Percentiles rank a stretch among this genome's conserved stretches.
Conservation (phyloP, 1,140 invertebrate genomes). For the Drosophila littoralis region DNA sequence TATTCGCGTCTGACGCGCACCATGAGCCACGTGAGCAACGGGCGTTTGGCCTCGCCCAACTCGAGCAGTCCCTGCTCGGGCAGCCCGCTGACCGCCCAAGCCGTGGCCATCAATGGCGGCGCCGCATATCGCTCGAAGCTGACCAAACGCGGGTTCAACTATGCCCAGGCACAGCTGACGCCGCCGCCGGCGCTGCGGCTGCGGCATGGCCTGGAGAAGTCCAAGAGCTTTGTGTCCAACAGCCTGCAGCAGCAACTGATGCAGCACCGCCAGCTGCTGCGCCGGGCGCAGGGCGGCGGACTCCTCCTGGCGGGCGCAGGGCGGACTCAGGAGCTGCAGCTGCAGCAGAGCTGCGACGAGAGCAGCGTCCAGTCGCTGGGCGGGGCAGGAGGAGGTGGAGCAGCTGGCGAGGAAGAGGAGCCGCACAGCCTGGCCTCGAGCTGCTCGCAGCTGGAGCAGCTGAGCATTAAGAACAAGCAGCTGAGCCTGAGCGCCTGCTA, state of each 20-base stretch:
- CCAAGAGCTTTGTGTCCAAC: constrained; percentile 79
- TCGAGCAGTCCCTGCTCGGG: constrained; percentile 59
- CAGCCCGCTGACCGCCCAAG: constrained; percentile 65
- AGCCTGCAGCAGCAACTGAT: constrained; percentile 70
- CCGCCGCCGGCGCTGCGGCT: constrained; percentile 51
- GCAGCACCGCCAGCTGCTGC: constrained; percentile 58
- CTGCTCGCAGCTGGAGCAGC: constrained; percentile 49
- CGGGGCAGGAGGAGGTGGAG: constrained; percentile 14
- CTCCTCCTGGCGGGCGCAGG: constrained; percentile 18
- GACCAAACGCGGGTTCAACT: constrained; percentile 85
- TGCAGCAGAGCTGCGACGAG: constrained; percentile 68
- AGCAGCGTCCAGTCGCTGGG: constrained; percentile 48
- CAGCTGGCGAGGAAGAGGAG: constrained; percentile 60
- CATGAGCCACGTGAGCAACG: constrained; percentile 52
- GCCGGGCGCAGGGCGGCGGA: too few relatives aligned
- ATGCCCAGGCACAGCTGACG: constrained; percentile 74
- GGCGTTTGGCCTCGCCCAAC: constrained; percentile 50
- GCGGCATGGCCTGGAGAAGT: constrained; percentile 74
- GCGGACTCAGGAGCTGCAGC: constrained; percentile 21
- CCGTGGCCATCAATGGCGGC: constrained; percentile 59
- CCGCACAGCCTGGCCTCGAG: constrained; percentile 31
- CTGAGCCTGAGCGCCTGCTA: constrained; percentile 68
- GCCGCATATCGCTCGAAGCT: constrained; percentile 54
- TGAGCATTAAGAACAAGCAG: constrained; percentile 81
- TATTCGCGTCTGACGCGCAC: constrained; percentile 55